Conservation (phyloP, 2,888 invertebrate genomes). For the Chouioia cunea region DNA sequence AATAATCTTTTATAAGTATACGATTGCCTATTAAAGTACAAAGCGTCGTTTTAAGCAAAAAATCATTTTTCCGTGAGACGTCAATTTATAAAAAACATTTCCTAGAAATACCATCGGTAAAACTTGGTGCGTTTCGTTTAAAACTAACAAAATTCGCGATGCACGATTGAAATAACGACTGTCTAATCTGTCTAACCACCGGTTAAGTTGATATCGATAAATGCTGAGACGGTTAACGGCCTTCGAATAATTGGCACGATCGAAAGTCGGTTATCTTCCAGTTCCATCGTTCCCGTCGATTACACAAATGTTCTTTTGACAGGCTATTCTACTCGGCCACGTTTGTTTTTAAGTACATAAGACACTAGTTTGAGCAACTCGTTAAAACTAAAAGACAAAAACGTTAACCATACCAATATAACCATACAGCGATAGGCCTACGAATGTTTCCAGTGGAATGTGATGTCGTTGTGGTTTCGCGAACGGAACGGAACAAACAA, state of each 20-base stretch:
- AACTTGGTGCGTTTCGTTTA: conserved; percentile 28
- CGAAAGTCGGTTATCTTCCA: conserved; percentile 31
- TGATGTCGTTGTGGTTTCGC: conserved; percentile 45
- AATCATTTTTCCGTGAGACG: conserved; percentile 28
- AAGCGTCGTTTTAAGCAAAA: conserved; percentile 35
- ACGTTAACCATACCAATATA: conserved; percentile 24
- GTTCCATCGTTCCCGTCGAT: background rate
- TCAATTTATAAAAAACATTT: conserved; percentile 15
- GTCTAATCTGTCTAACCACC: conserved; percentile 47
- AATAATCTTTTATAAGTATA: conserved; percentile 44
- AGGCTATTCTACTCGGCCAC: conserved; percentile 25
- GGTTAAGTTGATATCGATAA: conserved; percentile 33
- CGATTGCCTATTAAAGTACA: conserved; percentile 46
- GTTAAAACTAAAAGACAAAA: conserved; percentile 16
- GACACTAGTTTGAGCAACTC: conserved; percentile 34
- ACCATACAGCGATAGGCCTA: conserved; percentile 21
- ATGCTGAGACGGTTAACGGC: conserved; percentile 30
- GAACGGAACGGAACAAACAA: no score
- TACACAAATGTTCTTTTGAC: conserved; percentile 27
- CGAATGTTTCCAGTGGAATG: conserved; percentile 54
- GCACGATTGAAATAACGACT: conserved; percentile 40
- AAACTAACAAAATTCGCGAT: conserved; percentile 37
- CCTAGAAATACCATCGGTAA: background rate
- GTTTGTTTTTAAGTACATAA: conserved; percentile 45
- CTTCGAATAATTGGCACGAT: conserved; percentile 50